A percentile compares a stretch with the other conserved stretches of the same genome.
These are phyloP conservation scores for Palythoa grandiflora DNA, from an alignment of 92 coral and sea anemone genomes.

Conservation along the genomic window DNA sequence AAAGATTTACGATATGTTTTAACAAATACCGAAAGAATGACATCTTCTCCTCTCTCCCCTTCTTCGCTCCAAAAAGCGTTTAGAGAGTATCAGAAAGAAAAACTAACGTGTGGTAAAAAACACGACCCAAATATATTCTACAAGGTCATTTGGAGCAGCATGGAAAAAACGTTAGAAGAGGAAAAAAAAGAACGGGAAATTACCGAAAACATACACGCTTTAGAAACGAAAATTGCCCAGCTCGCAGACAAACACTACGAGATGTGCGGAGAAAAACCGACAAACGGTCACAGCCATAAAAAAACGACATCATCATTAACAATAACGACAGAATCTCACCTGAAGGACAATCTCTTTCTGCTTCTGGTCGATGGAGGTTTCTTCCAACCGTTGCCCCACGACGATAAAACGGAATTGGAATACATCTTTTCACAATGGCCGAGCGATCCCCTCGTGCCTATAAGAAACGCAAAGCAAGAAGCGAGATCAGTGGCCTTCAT, in stretches of 20 bases:
- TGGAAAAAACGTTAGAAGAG: not conserved
- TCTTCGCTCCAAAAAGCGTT: not conserved
- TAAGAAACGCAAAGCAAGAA: not conserved
- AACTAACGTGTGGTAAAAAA: not conserved
- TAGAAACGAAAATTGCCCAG: not conserved
- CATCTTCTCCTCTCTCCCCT: not conserved
- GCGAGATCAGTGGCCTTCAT: not conserved
- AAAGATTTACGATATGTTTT: too few relatives aligned
- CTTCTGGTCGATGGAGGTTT: not conserved
- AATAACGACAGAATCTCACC: not conserved
- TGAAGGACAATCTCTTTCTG: not conserved
- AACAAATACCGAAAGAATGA: not conserved
- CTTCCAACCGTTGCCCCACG: not conserved
- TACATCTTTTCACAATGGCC: not conserved
- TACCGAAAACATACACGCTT: not conserved
- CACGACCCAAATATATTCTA: not conserved
- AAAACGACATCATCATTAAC: not conserved
- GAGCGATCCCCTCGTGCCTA: not conserved
- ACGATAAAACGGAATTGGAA: not conserved
- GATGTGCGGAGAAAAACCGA: not conserved
- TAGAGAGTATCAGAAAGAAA: not conserved
- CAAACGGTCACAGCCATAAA: too few relatives aligned
- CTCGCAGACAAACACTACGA: not conserved
- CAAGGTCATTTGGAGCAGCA: not conserved
- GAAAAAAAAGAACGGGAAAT: not conserved